A percentile compares a stretch with the other conserved stretches of the same genome.
Conservation (phyloP, 2,113 vertebrate species). For the Chamaea fasciata region DNA sequence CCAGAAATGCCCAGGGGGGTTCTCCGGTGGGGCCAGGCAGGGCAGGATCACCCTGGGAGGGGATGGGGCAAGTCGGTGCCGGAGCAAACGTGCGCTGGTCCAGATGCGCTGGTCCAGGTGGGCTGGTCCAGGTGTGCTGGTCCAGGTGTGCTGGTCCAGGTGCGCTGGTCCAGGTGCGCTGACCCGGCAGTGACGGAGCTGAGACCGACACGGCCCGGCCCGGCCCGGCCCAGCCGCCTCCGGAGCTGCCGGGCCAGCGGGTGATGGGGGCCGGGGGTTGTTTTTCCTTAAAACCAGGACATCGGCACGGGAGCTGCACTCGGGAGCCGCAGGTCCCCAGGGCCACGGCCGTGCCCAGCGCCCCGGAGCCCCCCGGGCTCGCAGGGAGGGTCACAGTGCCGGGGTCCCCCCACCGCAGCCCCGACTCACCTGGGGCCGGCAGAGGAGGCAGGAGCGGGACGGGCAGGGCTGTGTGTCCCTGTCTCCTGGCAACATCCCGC, state of each 20-base stretch:
- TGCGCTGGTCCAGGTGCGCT: background rate
- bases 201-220: background rate
- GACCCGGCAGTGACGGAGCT: background rate
- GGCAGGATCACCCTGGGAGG: background rate
- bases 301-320: rapidly evolving
- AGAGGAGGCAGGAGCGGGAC: background rate
- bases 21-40: background rate
- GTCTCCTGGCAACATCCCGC: background rate
- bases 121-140: too few relatives aligned
- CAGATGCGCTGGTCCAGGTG: background rate
- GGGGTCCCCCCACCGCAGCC: background rate
- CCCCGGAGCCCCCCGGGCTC: background rate
- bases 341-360: rapidly evolving
- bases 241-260: rapidly evolving
- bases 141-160: too few relatives aligned
- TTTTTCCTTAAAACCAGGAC: rapidly evolving
- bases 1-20: background rate
- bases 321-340: rapidly evolving
- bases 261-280: background rate
- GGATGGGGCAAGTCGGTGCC: background rate
- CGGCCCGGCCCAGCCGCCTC: background rate
- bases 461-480: background rate
- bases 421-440: background rate
- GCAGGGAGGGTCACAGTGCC: rapidly evolving
- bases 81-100: background rate